These are phyloP conservation scores for Heliconius hermathena DNA, from an alignment of 1,140 invertebrate species.

Conservation along the genomic window DNA sequence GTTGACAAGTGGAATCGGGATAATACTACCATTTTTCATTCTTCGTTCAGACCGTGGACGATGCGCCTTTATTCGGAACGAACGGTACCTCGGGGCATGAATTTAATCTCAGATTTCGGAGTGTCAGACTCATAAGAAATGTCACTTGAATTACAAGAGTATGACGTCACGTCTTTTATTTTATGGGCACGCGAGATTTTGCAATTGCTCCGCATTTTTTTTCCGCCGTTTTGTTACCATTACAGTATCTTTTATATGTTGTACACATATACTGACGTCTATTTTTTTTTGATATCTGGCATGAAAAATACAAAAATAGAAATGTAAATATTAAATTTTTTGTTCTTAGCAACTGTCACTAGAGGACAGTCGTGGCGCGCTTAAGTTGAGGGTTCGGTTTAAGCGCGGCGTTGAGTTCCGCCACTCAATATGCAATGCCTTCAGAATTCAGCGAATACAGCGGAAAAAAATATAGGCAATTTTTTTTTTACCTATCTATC, in stretches of 20 bases:
- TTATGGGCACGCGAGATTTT: conserved; percentile 20
- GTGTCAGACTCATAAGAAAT: conserved; percentile 71
- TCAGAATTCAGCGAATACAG: no score
- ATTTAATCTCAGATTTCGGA: conserved; percentile 77
- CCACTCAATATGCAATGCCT: no score
- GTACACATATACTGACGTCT: neutral
- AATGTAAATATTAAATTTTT: no score
- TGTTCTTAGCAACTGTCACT: no score
- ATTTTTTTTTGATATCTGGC: no score
- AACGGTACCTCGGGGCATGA: conserved; percentile 75
- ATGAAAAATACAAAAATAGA: no score
- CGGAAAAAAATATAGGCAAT: no score
- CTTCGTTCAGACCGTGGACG: conserved; percentile 65
- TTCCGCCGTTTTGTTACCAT: neutral
- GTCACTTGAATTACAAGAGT: conserved; percentile 49
- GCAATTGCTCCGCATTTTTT: neutral
- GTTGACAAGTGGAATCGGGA: conserved; percentile 72
- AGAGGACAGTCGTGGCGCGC: no score
- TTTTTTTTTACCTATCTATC: no score
- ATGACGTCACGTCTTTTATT: conserved; percentile 31
- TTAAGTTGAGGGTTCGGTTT: no score
- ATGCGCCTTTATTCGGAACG: conserved; percentile 67
- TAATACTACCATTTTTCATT: conserved; percentile 76
- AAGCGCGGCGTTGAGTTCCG: no score
- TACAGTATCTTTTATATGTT: neutral